phyloP scores from a whole-genome alignment of 2,888 invertebrate species.

The Lacanobia oleracea region DNA sequence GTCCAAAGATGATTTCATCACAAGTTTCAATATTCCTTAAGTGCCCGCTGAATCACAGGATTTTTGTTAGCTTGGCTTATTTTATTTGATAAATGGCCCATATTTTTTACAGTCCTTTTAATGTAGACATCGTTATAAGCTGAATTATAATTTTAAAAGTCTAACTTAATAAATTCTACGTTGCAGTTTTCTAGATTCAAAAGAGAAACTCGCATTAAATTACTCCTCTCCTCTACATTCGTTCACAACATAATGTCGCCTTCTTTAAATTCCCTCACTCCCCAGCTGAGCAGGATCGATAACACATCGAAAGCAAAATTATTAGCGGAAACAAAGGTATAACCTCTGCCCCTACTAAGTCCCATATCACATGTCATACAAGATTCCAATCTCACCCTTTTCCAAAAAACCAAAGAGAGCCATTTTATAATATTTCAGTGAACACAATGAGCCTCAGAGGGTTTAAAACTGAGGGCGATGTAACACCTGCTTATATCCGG shows the following conservation, averaged over 20 bases:
- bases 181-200: background rate
- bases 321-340: conserved; percentile 53
- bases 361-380: conserved; percentile 64
- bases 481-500: conserved; percentile 72
- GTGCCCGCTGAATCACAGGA: conserved; percentile 45
- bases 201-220: background rate
- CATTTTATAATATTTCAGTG: conserved; percentile 74
- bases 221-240: conserved; percentile 1
- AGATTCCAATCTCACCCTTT: conserved; percentile 70
- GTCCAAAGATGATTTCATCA: conserved; percentile 61
- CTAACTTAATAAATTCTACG: background rate
- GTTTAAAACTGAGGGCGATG: conserved; percentile 62
- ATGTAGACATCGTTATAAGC: background rate
- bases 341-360: conserved; percentile 52
- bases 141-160: background rate
- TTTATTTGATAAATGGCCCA: background rate
- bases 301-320: conserved; percentile 55
- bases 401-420: conserved; percentile 69
- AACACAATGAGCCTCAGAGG: conserved; percentile 70
- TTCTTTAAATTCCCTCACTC: conserved; percentile 4
- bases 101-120: background rate
- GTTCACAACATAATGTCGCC: conserved; percentile 30
- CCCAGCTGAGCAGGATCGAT: conserved; percentile 38
- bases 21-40: conserved; percentile 51
- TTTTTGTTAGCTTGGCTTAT: conserved; percentile 17